Conservation (phyloP, 2,113 vertebrate species). For the Oncorhynchus nerka region DNA sequence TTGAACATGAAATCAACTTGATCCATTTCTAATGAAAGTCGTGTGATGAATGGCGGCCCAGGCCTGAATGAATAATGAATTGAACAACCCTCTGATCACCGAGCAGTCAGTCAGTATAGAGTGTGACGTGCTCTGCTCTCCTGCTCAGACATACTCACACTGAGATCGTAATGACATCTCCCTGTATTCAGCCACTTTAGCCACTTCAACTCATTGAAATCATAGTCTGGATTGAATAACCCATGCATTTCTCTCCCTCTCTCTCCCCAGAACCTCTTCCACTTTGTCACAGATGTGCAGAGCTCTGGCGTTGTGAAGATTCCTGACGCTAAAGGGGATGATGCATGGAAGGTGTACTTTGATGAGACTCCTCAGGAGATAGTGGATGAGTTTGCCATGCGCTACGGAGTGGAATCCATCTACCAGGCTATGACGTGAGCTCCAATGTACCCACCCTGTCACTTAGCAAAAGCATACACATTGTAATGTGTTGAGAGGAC, state of each 20-base stretch:
- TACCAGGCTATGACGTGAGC: conserved; percentile 99
- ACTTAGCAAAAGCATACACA: not conserved
- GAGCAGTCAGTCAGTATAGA: not conserved
- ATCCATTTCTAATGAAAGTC: not conserved
- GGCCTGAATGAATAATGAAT: conserved; percentile 10
- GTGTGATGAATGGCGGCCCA: not conserved
- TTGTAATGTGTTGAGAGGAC: not conserved
- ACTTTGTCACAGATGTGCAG: conserved; percentile 96
- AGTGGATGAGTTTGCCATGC: conserved; percentile 97
- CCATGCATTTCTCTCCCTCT: not conserved
- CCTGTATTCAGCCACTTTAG: not conserved
- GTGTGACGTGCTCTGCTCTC: not conserved
- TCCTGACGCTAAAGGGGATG: conserved; percentile 94
- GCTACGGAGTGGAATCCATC: conserved; percentile 98
- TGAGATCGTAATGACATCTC: not conserved
- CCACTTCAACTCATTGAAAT: not conserved
- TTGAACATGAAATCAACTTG: not conserved
- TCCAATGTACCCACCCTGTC: not conserved
- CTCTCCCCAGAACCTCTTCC: conserved; percentile 88
- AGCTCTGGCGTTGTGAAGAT: conserved; percentile 96
- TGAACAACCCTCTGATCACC: not conserved
- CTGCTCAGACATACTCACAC: not conserved
- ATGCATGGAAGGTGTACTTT: conserved; percentile 98
- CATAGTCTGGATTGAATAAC: not conserved
- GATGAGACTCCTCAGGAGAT: conserved; percentile 98